Percentiles rank a stretch among this genome's conserved stretches.
These are phyloP conservation scores for Tauraco erythrolophus DNA, from an alignment of 2,113 vertebrate genomes.

Conservation along the genomic window DNA sequence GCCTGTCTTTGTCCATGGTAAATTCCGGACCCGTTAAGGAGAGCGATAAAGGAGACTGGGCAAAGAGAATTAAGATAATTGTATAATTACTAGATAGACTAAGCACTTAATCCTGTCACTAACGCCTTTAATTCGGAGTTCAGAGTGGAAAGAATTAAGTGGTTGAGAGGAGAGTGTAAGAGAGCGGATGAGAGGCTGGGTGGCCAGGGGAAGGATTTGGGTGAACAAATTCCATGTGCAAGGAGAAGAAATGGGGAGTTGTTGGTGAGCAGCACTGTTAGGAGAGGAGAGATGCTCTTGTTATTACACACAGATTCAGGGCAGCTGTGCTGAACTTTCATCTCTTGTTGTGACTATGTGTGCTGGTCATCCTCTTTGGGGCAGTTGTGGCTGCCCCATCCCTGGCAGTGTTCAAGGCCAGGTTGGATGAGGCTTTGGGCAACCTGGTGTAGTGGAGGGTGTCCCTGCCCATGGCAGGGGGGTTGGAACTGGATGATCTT, in stretches of 20 bases:
- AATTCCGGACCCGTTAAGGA: not conserved
- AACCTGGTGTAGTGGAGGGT: no score
- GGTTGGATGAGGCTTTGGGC: no score
- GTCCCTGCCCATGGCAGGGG: no score
- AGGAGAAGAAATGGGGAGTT: not conserved
- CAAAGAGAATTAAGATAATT: constrained; percentile 55
- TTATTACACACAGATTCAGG: no score
- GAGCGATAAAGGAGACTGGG: not conserved
- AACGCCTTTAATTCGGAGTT: not conserved
- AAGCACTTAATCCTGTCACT: constrained; percentile 23
- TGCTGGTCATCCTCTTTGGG: not conserved
- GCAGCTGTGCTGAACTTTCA: not conserved
- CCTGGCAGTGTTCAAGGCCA: no score
- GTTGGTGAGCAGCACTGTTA: not conserved
- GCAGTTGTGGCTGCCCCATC: no score
- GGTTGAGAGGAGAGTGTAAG: not conserved
- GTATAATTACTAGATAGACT: constrained; percentile 12
- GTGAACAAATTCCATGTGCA: not conserved
- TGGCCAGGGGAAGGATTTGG: not conserved
- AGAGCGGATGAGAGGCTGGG: not conserved
- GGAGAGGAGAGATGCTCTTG: not conserved
- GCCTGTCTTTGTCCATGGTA: not conserved
- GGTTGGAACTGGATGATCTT: no score
- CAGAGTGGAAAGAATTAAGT: not conserved
- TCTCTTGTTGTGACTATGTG: rapidly evolving